Evolutionary conservation across 2,113 vertebrate species (phyloP).

Genomic region (Cyrtonyx montezumae): DNA sequence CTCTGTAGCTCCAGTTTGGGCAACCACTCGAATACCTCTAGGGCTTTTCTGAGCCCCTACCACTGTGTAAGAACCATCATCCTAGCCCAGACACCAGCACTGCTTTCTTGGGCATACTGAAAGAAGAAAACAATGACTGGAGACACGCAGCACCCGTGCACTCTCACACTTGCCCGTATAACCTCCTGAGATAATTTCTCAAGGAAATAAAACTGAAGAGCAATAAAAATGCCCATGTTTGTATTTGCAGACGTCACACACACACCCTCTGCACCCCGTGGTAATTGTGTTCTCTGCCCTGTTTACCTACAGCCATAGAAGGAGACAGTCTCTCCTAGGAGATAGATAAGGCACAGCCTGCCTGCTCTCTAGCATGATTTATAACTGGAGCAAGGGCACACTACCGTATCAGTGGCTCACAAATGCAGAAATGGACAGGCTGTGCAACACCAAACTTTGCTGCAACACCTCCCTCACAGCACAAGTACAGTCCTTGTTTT

Average conservation of each 20-base stretch:
- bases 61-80: neutral
- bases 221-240: neutral
- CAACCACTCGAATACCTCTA: neutral
- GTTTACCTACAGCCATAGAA: neutral
- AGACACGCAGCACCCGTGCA: neutral
- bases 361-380: neutral
- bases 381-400: neutral
- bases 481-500: neutral
- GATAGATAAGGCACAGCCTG: neutral
- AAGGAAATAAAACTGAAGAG: neutral
- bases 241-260: neutral
- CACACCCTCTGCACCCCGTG: neutral
- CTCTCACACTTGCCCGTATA: neutral
- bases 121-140: neutral
- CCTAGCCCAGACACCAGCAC: neutral
- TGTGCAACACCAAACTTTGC: neutral
- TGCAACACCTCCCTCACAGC: fast-evolving
- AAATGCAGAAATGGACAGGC: neutral
- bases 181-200: neutral
- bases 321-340: neutral
- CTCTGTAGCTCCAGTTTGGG: neutral
- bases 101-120: neutral
- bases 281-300: neutral
- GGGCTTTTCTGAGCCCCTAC: neutral
- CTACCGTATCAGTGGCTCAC: neutral